Conservation (phyloP, 2,113 vertebrate species). For the Cairina moschata region DNA sequence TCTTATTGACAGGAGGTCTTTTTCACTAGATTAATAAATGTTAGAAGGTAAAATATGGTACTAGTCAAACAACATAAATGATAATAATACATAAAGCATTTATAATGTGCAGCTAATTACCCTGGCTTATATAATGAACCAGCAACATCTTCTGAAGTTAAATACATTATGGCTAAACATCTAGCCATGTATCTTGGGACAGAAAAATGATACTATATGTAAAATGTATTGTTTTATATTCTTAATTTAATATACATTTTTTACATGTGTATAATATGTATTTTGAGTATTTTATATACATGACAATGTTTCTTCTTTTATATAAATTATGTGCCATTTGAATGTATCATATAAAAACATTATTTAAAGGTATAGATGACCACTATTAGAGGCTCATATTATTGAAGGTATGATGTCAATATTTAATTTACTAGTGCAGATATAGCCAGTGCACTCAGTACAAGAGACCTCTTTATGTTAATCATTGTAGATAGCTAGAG, state of each 20-base stretch:
- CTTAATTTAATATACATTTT: not conserved
- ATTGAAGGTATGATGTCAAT: not conserved
- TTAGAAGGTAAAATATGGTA: not conserved
- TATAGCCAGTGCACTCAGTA: not conserved
- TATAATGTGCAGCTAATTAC: not conserved
- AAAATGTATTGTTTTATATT: not conserved
- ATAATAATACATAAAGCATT: not conserved
- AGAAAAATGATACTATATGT: not conserved
- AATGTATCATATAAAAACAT: not conserved
- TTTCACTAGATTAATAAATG: not conserved
- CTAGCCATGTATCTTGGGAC: not conserved
- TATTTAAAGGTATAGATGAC: not conserved
- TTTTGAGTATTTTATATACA: not conserved
- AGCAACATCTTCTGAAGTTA: not conserved
- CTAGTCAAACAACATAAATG: not conserved
- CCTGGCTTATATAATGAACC: not conserved
- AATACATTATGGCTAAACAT: not conserved
- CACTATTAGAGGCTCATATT: not conserved
- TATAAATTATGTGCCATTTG: not conserved
- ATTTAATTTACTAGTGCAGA: not conserved
- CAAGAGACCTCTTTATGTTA: not conserved
- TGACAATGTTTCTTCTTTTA: not conserved
- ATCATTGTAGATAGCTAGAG: not conserved
- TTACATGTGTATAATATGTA: not conserved
- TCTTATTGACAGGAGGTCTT: not conserved